These are phyloP conservation scores for Nemapogon koenigi DNA, from an alignment of 2,888 invertebrate species.

Conservation along the genomic window DNA sequence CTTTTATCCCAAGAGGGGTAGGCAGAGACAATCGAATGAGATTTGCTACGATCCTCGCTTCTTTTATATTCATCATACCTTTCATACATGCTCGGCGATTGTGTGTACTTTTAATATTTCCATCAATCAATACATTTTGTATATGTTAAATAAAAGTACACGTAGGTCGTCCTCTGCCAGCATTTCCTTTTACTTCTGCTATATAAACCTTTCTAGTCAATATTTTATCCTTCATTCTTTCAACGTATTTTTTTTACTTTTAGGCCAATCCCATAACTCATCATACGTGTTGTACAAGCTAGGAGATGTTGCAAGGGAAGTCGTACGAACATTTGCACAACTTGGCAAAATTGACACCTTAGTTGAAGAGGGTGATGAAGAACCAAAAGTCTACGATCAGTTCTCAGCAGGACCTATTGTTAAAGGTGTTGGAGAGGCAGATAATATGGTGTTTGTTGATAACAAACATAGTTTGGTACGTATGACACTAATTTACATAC, in stretches of 20 bases:
- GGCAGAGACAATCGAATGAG: too few relatives aligned
- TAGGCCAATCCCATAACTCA: slow-evolving; percentile 88
- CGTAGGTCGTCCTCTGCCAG: too few relatives aligned
- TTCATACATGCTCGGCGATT: too few relatives aligned
- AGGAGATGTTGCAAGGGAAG: slow-evolving; percentile 74
- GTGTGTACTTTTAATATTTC: too few relatives aligned
- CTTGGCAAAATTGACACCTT: slow-evolving; percentile 80
- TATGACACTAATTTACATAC: too few relatives aligned
- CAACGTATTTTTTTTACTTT: slow-evolving; percentile 20
- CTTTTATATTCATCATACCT: too few relatives aligned
- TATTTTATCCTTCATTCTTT: not conserved
- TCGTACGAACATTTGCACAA: slow-evolving; percentile 84
- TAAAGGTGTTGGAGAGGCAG: slow-evolving; percentile 74
- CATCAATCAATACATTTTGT: too few relatives aligned
- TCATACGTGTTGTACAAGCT: slow-evolving; percentile 80
- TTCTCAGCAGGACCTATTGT: slow-evolving; percentile 80
- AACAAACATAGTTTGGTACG: slow-evolving; percentile 81
- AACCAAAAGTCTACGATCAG: slow-evolving; percentile 78
- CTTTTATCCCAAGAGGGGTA: too few relatives aligned
- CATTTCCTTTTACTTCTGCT: too few relatives aligned
- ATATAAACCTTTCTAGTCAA: too few relatives aligned
- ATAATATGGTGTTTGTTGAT: slow-evolving; percentile 86
- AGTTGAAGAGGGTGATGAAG: slow-evolving; percentile 70
- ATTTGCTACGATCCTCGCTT: too few relatives aligned
- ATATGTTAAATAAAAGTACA: too few relatives aligned